phyloP scores from a whole-genome alignment of 2,797 vertebrate genomes.

The Crenuchus spilurus region DNA sequence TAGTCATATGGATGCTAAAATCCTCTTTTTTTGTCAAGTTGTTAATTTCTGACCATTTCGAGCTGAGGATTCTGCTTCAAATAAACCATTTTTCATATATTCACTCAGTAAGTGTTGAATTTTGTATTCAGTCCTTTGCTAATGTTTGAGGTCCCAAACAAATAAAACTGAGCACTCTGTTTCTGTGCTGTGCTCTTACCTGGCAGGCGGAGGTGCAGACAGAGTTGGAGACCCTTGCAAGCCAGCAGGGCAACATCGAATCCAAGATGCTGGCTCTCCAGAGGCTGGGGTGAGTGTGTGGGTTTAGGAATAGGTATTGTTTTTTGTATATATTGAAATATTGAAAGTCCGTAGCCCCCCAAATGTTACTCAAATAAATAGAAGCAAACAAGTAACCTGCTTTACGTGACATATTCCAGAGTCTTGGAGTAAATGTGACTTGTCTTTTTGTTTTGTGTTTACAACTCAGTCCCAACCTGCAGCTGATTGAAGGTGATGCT shows the following conservation, averaged over 20 bases:
- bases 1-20: no score
- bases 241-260: conserved; percentile 86
- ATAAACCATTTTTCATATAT: no score
- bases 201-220: conserved; percentile 84
- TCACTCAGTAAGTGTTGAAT: no score
- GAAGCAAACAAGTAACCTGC: no score
- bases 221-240: conserved; percentile 86
- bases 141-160: neutral
- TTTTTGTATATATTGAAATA: neutral
- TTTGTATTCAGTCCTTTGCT: neutral
- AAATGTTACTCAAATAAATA: no score
- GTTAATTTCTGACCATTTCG: no score
- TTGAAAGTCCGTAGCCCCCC: no score
- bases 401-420: no score
- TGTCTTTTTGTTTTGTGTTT: neutral
- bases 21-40: no score
- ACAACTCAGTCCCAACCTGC: conserved; percentile 86
- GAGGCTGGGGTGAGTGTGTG: conserved; percentile 88
- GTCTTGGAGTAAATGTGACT: no score
- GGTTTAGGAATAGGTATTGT: neutral
- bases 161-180: neutral
- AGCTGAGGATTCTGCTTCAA: no score
- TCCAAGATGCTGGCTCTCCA: conserved; percentile 93
- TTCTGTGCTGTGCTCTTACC: neutral
- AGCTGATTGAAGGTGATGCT: conserved; percentile 94